Evolutionary conservation across 2,113 vertebrate species (phyloP), one percentile per base, ranked within the genome.

Genomic region (Tenrec ecaudatus): DNA sequence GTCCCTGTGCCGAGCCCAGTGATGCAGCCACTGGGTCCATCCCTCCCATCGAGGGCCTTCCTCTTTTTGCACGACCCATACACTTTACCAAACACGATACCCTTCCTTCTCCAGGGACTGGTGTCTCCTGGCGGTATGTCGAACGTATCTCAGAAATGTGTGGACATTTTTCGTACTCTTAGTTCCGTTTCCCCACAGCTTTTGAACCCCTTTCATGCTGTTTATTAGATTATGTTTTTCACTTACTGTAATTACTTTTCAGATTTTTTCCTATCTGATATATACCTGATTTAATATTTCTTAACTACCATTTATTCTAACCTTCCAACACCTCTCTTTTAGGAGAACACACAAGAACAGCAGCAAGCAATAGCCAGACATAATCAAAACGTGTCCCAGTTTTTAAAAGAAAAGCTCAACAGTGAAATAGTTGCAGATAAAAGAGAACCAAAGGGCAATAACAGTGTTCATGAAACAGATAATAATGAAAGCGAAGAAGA

Each of bases 351-450:
- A n/a, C 62, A 0, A 0, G 96, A 96, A 36, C 94, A 94, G 14
- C 9, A 6, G 22, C 96, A 96, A 95, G 97, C 90, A 57, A 86
- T 92, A 93, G 69, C 40, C 58, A 88, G 89, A 94, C 19, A 82
- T 1, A 62, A 96, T 95, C 92, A 96, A 97, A 96, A 93, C 40
- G 58, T 95, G 57, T 31, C 97, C 97, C 94, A 83, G 25, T 96
- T 98, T 97, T 3, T 97, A 97, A 95, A 91, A 94, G 91, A 94
- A 80, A 97, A 92, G 60, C 94, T 97, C 0, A 95, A 93, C 78
- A 96, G 89, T 6, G 95, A 94, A 97, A 87, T 86, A 0, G 1
- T 19, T 33, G 82, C 95, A 66, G 47, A 0, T 47, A 5, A 86
- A n/a, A 92, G 71, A 58, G 80, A 53, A 31, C 43, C 95, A 27